These are phyloP conservation scores for Dryadula phaetusa DNA, from an alignment of 2,888 invertebrate genomes.

Conservation along the genomic window DNA sequence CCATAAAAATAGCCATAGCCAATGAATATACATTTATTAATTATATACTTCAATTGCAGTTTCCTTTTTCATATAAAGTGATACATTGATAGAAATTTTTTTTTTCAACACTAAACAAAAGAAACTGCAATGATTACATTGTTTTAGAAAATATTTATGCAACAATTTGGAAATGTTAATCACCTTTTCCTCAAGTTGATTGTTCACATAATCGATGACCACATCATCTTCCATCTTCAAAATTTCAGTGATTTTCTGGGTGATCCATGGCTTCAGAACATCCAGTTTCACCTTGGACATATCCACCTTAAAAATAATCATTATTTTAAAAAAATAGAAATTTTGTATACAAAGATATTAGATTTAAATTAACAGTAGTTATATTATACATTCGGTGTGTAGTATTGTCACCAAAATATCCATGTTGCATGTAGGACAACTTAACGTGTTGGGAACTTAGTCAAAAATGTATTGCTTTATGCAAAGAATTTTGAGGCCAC, in stretches of 20 bases:
- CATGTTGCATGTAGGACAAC: no score
- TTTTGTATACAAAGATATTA: no score
- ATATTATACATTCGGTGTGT: no score
- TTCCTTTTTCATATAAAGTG: slow-evolving; percentile 53
- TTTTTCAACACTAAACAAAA: slow-evolving; percentile 52
- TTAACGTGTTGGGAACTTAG: no score
- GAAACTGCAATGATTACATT: slow-evolving; percentile 84
- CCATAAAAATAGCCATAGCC: slow-evolving; percentile 84
- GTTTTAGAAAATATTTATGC: slow-evolving; percentile 56
- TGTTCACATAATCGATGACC: slow-evolving; percentile 98
- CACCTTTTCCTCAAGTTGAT: slow-evolving; percentile 98
- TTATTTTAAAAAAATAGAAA: no score
- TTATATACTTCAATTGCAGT: slow-evolving; percentile 79
- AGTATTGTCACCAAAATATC: no score
- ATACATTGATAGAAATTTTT: slow-evolving; percentile 5
- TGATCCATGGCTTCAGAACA: slow-evolving; percentile 99
- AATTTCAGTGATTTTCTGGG: slow-evolving; percentile 97
- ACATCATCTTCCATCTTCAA: slow-evolving; percentile 99
- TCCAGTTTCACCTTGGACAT: slow-evolving; percentile 99
- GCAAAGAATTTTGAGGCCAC: no score
- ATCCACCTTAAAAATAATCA: slow-evolving; percentile 89
- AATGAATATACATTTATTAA: slow-evolving; percentile 80
- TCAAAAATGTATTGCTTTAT: no score
- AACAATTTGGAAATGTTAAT: slow-evolving; percentile 52
- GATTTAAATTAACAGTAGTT: no score